Evolutionary conservation across 2,113 vertebrate species (phyloP), one percentile per base, ranked within the genome.

Genomic region (Acrocephalus arundinaceus): DNA sequence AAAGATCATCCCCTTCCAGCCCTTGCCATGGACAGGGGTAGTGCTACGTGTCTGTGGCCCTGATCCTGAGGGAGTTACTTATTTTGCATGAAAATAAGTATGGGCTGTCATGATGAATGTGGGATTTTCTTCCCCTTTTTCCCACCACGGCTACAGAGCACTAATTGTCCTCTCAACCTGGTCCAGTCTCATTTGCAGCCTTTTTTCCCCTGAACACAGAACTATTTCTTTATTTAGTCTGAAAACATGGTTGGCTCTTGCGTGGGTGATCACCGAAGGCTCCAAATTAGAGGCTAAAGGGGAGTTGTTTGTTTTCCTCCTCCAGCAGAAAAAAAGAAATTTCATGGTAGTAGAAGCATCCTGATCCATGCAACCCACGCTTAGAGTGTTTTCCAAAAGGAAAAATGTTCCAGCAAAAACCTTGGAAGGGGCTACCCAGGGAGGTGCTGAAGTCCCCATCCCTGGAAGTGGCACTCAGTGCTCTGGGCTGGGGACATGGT

Each of bases 91-190:
- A 85, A 62, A 89, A 67, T 33, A 17, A 3, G 0, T 15, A 17
- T 14, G 12, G 2, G 17, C 27, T 61, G 8, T 67, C 33, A 22
- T 2, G 3, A n/a, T 21, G 6, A 63, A 46, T 39, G 15, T 54
- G 19, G 9, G 3, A 9, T 19, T 2, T 28, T 45, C 73, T 22
- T 10, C 7, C 3, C 31, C 16, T 63, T 62, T 80, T 23, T 85
- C 33, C 17, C 1, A 1, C 11, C 0, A 0, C 72, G 65, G 8
- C 65, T 84, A n/a, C 25, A 81, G 41, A 87, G 11, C 55, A 22
- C 10, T 59, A 15, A 31, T 35, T 4, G 0, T 72, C 43, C 10
- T 75, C 46, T 67, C 39, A 28, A 20, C 58, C 46, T 51, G 18
- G n/a, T 17, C 8, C 37, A 55, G 23, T 80, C 75, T 70, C 30